Evolutionary conservation across 2,797 vertebrate species (phyloP), one percentile per base, ranked within the genome.

Genomic region (Catharus ustulatus): DNA sequence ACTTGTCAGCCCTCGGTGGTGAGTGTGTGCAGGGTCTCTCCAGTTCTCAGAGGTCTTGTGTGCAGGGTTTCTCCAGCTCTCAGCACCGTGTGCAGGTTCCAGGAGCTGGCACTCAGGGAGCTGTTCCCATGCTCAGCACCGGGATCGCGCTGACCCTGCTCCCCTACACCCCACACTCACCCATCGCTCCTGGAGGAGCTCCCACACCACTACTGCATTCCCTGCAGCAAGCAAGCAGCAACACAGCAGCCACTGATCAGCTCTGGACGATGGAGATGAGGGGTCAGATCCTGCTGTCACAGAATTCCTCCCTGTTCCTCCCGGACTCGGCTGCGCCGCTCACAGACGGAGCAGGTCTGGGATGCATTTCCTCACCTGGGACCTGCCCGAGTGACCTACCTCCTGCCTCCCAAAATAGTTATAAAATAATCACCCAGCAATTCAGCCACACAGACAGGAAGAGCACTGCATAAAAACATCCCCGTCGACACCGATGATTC

Each of bases 71-170:
- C 22, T 46, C 7, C 62, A 64, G 30, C 32, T 52, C 51, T 22
- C 23, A 24, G 22, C 16, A 16, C 34, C 1, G 32, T 36, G 61
- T 23, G 22, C 78, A 62, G 34, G 27, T 26, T 24, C 61, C 51
- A 49, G 10, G 29, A 3, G 17, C 66, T 17, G 3, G 11, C 38
- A 12, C 71, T 34, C 43, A 6, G 51, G 54, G 4, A 57, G 42
- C n/a, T 20, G 5, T 0, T n/a, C 54, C 46, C 34, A 5, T 1
- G 48, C 45, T 9, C 5, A 2, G 13, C 0, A 0, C 29, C 0
- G 0, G n/a, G 4, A 17, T 1, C 1, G 1, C n/a, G 8, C 21
- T 3, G 7, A 32, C 27, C 14, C 51, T 0, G 0, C 57, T 34
- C 30, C 21, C 2, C 20, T 24, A 8, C 74, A 13, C 38, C 52